A percentile compares a stretch with the other conserved stretches of the same genome.
Evolutionary conservation across 2,888 invertebrate genomes (phyloP).

Genomic region (Stramonita haemastoma): DNA sequence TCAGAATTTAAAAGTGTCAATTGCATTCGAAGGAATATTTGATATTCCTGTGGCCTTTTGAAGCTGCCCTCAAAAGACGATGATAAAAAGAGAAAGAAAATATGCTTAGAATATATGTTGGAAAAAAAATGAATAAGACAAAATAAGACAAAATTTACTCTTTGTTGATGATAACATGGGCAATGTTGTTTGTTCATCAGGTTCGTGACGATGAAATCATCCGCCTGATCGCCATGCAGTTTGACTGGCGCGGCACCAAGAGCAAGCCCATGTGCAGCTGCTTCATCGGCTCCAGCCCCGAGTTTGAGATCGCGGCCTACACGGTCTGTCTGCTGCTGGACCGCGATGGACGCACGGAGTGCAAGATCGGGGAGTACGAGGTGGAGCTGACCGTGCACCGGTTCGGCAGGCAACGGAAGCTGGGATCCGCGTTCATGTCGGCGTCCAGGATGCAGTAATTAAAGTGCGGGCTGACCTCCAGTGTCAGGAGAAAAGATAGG

Average conservation of each 20-base stretch:
- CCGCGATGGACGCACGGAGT: slow-evolving; percentile 56
- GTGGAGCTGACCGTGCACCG: slow-evolving; percentile 68
- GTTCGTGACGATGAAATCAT: slow-evolving; percentile 70
- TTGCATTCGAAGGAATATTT: too few species aligned
- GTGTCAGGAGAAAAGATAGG: too few species aligned
- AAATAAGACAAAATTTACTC: too few species aligned
- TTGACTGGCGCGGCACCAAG: slow-evolving; percentile 69
- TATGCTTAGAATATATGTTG: too few species aligned
- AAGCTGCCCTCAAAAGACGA: too few species aligned
- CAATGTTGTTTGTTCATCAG: slow-evolving; percentile 47
- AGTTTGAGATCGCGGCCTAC: slow-evolving; percentile 77
- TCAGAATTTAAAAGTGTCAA: too few species aligned
- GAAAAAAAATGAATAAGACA: too few species aligned
- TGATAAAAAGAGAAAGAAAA: too few species aligned
- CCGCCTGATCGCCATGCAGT: slow-evolving; percentile 75
- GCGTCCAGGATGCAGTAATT: slow-evolving; percentile 59
- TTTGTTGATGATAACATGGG: too few species aligned
- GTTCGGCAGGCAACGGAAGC: slow-evolving; percentile 59
- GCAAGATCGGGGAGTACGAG: slow-evolving; percentile 73
- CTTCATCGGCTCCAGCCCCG: slow-evolving; percentile 76
- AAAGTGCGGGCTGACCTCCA: not conserved
- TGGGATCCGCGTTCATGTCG: slow-evolving; percentile 71
- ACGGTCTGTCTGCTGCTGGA: slow-evolving; percentile 68
- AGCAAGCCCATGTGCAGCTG: slow-evolving; percentile 75
- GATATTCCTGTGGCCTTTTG: too few species aligned